A percentile compares a stretch with the other conserved stretches of the same genome.
These are phyloP conservation scores for Puntigrus tetrazona DNA, from an alignment of 2,113 vertebrate genomes.

Conservation along the genomic window DNA sequence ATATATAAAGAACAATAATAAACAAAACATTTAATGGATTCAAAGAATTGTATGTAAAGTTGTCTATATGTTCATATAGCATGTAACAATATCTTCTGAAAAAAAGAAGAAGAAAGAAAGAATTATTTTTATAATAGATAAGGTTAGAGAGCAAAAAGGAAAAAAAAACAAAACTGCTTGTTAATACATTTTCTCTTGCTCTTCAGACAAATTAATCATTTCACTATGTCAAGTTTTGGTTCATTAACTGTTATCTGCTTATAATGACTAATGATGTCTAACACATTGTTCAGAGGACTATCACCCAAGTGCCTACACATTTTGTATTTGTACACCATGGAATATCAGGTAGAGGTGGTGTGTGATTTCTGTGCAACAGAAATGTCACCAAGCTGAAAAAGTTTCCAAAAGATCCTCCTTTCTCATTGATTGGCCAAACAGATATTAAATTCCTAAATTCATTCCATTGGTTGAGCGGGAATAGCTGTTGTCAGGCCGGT, in stretches of 20 bases:
- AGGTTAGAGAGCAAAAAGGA: not conserved
- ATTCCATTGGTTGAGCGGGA: not conserved
- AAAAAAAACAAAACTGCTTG: constrained; percentile 31
- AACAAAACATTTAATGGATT: not conserved
- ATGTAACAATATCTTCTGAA: not conserved
- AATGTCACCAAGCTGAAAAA: not conserved
- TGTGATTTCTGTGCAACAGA: not conserved
- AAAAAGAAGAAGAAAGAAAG: not conserved
- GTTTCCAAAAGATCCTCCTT: not conserved
- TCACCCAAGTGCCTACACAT: not conserved
- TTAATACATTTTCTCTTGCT: constrained; percentile 48
- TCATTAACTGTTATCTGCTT: constrained; percentile 53
- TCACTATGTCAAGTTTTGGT: constrained; percentile 38
- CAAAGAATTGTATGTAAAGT: not conserved
- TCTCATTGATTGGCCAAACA: not conserved
- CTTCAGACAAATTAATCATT: constrained; percentile 43
- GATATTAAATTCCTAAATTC: not conserved
- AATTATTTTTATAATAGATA: not conserved
- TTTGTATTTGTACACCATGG: not conserved
- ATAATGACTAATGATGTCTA: constrained; percentile 47
- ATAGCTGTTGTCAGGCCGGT: not conserved
- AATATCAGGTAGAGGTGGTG: not conserved
- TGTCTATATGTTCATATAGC: not conserved
- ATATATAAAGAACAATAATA: not conserved
- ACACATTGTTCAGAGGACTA: constrained; percentile 18